These are phyloP conservation scores for Rhopalosiphum maidis DNA, from an alignment of 1,140 invertebrate species.

Conservation along the genomic window DNA sequence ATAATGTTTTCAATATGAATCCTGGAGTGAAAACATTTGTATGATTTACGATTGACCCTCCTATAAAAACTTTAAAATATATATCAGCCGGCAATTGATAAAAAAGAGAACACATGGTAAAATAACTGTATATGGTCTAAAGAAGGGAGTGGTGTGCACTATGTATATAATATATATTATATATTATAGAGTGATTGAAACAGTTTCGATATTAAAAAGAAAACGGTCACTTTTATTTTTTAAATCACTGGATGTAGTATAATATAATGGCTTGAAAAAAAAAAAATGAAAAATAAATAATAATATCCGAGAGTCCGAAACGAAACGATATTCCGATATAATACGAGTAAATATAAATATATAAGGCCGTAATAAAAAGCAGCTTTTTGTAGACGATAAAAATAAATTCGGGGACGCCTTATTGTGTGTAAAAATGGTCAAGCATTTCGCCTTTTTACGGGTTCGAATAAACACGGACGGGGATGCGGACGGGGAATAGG, in stretches of 20 bases:
- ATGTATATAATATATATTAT: neutral
- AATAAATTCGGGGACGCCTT: slow-evolving; percentile 56
- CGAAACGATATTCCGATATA: slow-evolving; percentile 52
- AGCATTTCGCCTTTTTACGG: slow-evolving; percentile 56
- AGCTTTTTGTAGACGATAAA: slow-evolving; percentile 56
- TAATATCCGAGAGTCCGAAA: slow-evolving; percentile 25
- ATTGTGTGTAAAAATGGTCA: slow-evolving; percentile 57
- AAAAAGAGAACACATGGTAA: slow-evolving; percentile 44
- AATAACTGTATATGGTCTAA: neutral
- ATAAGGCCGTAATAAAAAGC: slow-evolving; percentile 55
- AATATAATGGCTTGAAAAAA: slow-evolving; percentile 20
- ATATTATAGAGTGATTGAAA: slow-evolving; percentile 30
- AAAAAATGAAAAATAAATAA: slow-evolving; percentile 23
- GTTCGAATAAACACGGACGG: slow-evolving; percentile 18
- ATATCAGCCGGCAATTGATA: slow-evolving; percentile 19
- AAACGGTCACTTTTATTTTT: slow-evolving; percentile 40
- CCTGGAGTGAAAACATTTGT: slow-evolving; percentile 33
- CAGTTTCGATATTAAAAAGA: slow-evolving; percentile 53
- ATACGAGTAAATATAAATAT: slow-evolving; percentile 53
- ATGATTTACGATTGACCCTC: slow-evolving; percentile 54
- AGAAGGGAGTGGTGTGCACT: neutral
- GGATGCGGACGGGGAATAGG: neutral
- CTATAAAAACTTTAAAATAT: slow-evolving; percentile 34
- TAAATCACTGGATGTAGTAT: slow-evolving; percentile 23
- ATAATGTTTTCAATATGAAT: slow-evolving; percentile 50